These are phyloP conservation scores for Mohoua ochrocephala DNA, from an alignment of 2,113 vertebrate genomes.

Conservation along the genomic window DNA sequence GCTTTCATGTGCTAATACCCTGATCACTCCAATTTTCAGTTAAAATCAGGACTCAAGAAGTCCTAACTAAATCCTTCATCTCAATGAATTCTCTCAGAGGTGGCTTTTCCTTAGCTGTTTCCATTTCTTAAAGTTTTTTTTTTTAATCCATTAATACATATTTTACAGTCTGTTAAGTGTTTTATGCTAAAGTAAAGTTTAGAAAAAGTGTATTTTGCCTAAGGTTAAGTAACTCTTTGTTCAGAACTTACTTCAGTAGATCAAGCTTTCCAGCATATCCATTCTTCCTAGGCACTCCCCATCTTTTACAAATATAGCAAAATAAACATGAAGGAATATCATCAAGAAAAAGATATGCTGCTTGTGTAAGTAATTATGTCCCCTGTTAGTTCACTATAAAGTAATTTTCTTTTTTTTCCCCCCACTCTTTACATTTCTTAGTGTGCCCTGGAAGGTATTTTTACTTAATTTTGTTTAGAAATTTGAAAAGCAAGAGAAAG, in stretches of 20 bases:
- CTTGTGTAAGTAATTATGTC: constrained; percentile 55
- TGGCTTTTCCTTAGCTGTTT: not conserved
- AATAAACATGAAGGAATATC: constrained; percentile 6
- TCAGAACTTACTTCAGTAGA: constrained; percentile 34
- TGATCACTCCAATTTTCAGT: constrained; percentile 26
- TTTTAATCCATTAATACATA: not conserved
- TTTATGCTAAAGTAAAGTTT: constrained; percentile 44
- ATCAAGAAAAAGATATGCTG: constrained; percentile 12
- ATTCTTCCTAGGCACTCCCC: not conserved
- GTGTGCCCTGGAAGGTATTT: constrained; percentile 63
- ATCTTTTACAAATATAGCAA: constrained; percentile 10
- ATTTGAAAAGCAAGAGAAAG: constrained; percentile 76
- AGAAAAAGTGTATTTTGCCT: constrained; percentile 48
- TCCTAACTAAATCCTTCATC: not conserved
- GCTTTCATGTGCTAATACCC: constrained; percentile 59
- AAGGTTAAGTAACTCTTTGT: constrained; percentile 49
- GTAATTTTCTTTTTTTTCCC: not conserved
- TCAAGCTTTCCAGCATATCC: not conserved
- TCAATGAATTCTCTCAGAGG: not conserved
- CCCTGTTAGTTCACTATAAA: constrained; percentile 48
- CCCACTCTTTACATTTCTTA: constrained; percentile 11
- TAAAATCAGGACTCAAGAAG: not conserved
- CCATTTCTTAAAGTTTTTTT: not conserved
- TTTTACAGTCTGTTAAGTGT: constrained; percentile 18
- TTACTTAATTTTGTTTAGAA: constrained; percentile 81